A percentile compares a stretch with the other conserved stretches of the same genome.
Evolutionary conservation across 2,797 vertebrate species (phyloP).

Genomic region (Natrix natrix): DNA sequence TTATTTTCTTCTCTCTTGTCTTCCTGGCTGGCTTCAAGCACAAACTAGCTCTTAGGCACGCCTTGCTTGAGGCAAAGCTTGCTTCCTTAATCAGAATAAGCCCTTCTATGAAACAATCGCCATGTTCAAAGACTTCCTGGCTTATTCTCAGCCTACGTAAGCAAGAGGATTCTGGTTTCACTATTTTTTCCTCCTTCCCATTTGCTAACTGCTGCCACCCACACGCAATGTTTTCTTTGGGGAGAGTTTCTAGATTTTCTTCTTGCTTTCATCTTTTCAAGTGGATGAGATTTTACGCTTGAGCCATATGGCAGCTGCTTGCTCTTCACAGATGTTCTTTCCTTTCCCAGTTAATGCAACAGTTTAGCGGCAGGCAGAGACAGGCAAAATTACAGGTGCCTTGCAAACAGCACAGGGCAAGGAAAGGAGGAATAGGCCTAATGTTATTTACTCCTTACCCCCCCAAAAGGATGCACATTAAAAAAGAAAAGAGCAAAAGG

Average conservation of each 20-base stretch:
- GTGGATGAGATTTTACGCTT: constrained; percentile 54
- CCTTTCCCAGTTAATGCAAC: constrained; percentile 58
- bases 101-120: constrained; percentile 10
- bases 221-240: constrained; percentile 46
- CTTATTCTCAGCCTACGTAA: constrained; percentile 19
- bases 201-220: constrained; percentile 51
- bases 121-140: neutral
- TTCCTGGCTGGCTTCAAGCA: neutral
- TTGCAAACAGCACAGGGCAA: constrained; percentile 23
- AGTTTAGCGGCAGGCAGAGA: constrained; percentile 34
- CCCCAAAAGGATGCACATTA: constrained; percentile 21
- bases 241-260: constrained; percentile 48
- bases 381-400: constrained; percentile 46
- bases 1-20: neutral
- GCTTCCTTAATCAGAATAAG: constrained; percentile 3
- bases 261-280: constrained; percentile 51
- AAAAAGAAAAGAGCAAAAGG: constrained; percentile 6
- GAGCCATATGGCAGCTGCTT: constrained; percentile 54
- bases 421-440: neutral
- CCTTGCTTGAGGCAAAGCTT: neutral
- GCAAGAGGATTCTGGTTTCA: neutral
- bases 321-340: constrained; percentile 51
- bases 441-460: neutral
- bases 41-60: neutral
- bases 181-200: constrained; percentile 22